These are phyloP conservation scores for Nyctibius grandis DNA, from an alignment of 2,797 vertebrate genomes.

Conservation along the genomic window DNA sequence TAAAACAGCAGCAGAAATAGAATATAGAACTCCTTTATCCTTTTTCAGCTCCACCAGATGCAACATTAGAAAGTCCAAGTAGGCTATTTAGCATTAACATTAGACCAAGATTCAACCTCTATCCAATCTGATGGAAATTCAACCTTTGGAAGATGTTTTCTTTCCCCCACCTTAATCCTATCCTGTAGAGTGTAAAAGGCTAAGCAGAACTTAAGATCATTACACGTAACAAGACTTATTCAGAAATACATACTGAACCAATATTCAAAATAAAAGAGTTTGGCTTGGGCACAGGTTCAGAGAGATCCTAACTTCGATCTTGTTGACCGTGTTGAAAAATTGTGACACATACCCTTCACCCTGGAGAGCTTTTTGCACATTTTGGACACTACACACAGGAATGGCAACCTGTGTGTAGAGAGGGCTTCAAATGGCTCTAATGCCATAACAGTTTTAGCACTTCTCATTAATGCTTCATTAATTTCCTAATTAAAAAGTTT, in stretches of 20 bases:
- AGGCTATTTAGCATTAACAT: neutral
- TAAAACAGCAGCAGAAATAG: neutral
- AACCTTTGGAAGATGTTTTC: neutral
- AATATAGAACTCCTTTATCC: neutral
- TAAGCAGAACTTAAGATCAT: neutral
- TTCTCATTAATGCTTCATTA: neutral
- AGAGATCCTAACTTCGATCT: neutral
- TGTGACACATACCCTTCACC: accelerated
- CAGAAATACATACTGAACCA: neutral
- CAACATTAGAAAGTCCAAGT: neutral
- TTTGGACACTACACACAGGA: neutral
- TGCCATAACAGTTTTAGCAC: no score
- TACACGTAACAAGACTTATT: neutral
- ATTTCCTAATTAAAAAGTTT: neutral
- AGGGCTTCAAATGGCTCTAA: no score
- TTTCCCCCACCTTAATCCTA: neutral
- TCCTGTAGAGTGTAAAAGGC: neutral
- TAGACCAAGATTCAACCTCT: neutral
- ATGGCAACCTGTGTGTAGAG: no score
- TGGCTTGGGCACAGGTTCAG: neutral
- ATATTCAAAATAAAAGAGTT: neutral
- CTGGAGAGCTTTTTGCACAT: accelerated
- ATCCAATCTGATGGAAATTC: neutral
- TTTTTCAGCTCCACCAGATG: neutral
- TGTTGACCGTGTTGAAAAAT: neutral